A percentile compares a stretch with the other conserved stretches of the same genome.
Evolutionary conservation across 1,140 invertebrate genomes (phyloP).

Genomic region (Drosophila paulistorum): DNA sequence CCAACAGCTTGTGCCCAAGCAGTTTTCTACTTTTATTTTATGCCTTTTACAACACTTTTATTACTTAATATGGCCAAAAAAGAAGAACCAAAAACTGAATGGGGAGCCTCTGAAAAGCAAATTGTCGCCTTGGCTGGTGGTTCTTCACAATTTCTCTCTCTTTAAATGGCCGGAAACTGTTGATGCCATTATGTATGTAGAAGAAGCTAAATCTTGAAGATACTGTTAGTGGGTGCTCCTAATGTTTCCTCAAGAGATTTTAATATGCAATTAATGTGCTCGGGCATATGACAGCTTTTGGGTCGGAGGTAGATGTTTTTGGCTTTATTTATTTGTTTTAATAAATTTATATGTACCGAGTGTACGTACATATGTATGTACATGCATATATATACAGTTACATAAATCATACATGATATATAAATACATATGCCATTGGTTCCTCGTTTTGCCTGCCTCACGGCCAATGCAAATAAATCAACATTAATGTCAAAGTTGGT

Average conservation of each 20-base stretch:
- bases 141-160: slow-evolving; percentile 10
- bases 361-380: slow-evolving; percentile 12
- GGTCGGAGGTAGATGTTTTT: neutral
- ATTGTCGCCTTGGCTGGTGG: slow-evolving; percentile 49
- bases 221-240: slow-evolving; percentile 36
- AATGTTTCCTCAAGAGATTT: slow-evolving; percentile 65
- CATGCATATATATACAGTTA: neutral
- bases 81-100: neutral
- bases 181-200: slow-evolving; percentile 35
- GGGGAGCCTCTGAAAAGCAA: slow-evolving; percentile 21
- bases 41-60: slow-evolving; percentile 71
- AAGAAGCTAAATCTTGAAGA: neutral
- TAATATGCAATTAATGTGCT: slow-evolving; percentile 71
- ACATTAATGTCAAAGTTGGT: slow-evolving; percentile 35
- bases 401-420: slow-evolving; percentile 61
- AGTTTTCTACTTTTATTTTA: slow-evolving; percentile 63
- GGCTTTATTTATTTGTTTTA: slow-evolving; percentile 55
- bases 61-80: slow-evolving; percentile 62
- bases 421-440: slow-evolving; percentile 19
- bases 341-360: slow-evolving; percentile 44
- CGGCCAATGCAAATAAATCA: slow-evolving; percentile 62
- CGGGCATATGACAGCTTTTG: slow-evolving; percentile 16
- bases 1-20: neutral
- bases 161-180: slow-evolving; percentile 51
- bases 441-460: slow-evolving; percentile 24